Evolutionary conservation across 2,888 invertebrate genomes (phyloP).

Genomic region (Scaptomyza parva): DNA sequence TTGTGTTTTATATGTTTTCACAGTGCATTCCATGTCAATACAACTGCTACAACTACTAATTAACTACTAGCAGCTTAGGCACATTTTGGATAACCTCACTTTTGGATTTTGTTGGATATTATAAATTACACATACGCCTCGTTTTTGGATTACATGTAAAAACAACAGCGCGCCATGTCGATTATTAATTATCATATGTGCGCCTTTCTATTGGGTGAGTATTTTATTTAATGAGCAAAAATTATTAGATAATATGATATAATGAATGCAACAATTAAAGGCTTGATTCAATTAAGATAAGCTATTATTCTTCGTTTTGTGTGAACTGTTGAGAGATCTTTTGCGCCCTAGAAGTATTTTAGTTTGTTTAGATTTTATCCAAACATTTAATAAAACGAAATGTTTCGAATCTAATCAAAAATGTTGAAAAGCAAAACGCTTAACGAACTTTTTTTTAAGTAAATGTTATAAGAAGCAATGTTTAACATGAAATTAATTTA

Average conservation of each 20-base stretch:
- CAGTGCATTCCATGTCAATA: slow-evolving; percentile 77
- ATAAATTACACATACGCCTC: slow-evolving; percentile 45
- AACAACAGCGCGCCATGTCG: slow-evolving; percentile 64
- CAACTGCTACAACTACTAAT: slow-evolving; percentile 21
- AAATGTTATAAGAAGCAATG: too few relatives aligned
- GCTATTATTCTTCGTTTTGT: too few relatives aligned
- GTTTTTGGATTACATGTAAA: slow-evolving; percentile 67
- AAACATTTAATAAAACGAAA: too few relatives aligned
- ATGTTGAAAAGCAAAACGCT: too few relatives aligned
- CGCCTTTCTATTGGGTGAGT: slow-evolving; percentile 78
- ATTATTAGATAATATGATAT: not conserved
- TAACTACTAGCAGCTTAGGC: slow-evolving; percentile 56
- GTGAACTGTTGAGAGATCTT: too few relatives aligned
- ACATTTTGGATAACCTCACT: slow-evolving; percentile 68
- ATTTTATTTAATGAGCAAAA: not conserved
- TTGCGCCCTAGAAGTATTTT: too few relatives aligned
- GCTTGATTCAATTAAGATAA: too few relatives aligned
- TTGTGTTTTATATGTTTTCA: slow-evolving; percentile 72
- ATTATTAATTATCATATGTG: slow-evolving; percentile 58
- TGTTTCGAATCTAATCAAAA: too few relatives aligned
- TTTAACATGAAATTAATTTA: too few relatives aligned
- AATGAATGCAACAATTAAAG: not conserved
- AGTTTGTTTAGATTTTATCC: too few relatives aligned
- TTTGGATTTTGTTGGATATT: slow-evolving; percentile 54
- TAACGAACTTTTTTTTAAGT: too few relatives aligned